Evolutionary conservation across 2,113 vertebrate genomes (phyloP).

Genomic region (Phylloscopus trochiloides): DNA sequence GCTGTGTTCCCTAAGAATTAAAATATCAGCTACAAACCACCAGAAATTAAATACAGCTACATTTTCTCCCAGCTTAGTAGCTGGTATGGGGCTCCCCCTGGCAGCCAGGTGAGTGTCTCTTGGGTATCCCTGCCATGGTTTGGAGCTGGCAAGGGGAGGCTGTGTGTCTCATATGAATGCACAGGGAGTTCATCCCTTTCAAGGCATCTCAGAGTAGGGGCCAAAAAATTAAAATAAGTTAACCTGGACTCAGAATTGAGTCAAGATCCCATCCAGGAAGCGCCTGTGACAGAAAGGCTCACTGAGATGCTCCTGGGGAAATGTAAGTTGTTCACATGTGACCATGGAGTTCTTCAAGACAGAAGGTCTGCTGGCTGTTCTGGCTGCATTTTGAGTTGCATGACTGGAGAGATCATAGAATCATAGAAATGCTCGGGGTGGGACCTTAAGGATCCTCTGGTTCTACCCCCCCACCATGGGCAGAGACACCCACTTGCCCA

Average conservation of each 20-base stretch:
- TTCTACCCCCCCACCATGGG: not conserved
- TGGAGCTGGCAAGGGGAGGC: not conserved
- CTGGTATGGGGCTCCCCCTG: not conserved
- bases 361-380: not conserved
- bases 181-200: not conserved
- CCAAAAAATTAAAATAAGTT: not conserved
- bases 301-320: not conserved
- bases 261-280: rapidly evolving
- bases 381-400: not conserved
- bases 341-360: not conserved
- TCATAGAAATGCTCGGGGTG: not conserved
- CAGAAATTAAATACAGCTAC: not conserved
- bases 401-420: not conserved
- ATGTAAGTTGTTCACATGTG: rapidly evolving
- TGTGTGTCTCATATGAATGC: not conserved
- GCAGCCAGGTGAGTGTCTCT: not conserved
- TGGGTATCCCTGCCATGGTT: rapidly evolving
- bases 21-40: not conserved
- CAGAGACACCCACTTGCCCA: not conserved
- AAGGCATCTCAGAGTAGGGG: not conserved
- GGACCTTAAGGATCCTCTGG: not conserved
- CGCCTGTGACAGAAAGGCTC: not conserved
- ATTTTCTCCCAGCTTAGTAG: not conserved
- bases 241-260: not conserved
- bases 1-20: not conserved